A percentile compares a stretch with the other conserved stretches of the same genome.
Conservation (phyloP, 2,797 vertebrate genomes). For the Choloepus didactylus region DNA sequence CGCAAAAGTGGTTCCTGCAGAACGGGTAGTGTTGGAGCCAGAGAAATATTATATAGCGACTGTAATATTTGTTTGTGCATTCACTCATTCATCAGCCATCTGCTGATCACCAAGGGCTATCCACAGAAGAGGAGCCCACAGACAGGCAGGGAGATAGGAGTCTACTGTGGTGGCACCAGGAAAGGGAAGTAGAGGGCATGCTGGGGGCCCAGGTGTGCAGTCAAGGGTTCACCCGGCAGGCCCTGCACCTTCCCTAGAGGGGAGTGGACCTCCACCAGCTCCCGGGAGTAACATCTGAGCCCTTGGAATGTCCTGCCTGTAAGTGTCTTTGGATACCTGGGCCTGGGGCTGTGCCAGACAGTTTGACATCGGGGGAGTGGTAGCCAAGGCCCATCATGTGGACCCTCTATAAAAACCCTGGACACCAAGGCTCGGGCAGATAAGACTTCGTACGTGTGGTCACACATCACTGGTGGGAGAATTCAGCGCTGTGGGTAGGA, state of each 20-base stretch:
- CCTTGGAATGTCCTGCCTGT: not conserved
- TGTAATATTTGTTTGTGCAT: not conserved
- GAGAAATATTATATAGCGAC: not conserved
- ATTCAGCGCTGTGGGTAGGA: too few relatives aligned
- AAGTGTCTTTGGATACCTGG: not conserved
- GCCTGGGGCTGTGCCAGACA: not conserved
- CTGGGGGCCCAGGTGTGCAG: not conserved
- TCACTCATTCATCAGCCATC: not conserved
- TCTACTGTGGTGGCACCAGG: not conserved
- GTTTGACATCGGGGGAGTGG: not conserved
- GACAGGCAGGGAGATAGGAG: not conserved
- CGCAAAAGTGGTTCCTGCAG: not conserved
- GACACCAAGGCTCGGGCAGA: not conserved
- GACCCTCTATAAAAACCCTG: not conserved
- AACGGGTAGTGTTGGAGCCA: not conserved
- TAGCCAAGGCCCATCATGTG: not conserved
- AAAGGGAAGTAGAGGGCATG: not conserved
- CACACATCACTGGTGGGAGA: not conserved
- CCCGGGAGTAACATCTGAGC: not conserved
- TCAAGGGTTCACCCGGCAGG: not conserved
- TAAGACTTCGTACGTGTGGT: too few relatives aligned
- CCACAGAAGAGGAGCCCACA: too few relatives aligned
- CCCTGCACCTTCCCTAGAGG: not conserved
- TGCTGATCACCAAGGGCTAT: not conserved
- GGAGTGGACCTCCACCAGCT: not conserved